Conservation (phyloP, 2,797 vertebrate genomes). For the Rhadinocentrus ornatus region DNA sequence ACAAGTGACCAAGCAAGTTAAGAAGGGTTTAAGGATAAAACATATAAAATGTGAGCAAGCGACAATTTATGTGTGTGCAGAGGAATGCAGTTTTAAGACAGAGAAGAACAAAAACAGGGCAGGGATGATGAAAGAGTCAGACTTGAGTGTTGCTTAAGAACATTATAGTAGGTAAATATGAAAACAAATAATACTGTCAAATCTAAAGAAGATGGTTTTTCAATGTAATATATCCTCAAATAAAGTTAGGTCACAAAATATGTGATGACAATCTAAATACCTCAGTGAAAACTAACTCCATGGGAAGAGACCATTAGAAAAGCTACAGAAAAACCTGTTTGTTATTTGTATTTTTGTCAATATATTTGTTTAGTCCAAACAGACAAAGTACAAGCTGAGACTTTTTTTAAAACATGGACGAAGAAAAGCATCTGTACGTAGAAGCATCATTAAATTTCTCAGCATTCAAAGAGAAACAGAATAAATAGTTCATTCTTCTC, state of each 20-base stretch:
- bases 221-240: background rate
- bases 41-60: background rate
- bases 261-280: background rate
- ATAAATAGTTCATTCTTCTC: constrained; percentile 19
- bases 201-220: background rate
- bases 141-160: background rate
- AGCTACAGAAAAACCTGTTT: no score
- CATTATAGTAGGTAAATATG: background rate
- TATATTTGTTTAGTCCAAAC: no score
- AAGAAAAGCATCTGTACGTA: background rate
- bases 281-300: background rate
- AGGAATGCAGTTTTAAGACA: background rate
- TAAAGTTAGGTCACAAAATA: background rate
- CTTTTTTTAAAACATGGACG: background rate
- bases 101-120: background rate
- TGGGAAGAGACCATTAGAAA: background rate
- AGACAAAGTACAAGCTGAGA: background rate
- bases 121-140: background rate
- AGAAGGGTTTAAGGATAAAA: background rate
- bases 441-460: constrained; percentile 1
- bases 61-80: background rate
- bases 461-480: background rate
- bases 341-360: no score
- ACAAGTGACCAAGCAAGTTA: background rate
- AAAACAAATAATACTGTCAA: background rate